A percentile compares a stretch with the other conserved stretches of the same genome.
Conservation (phyloP, 2,888 invertebrate genomes). For the Dynastes hyllus region DNA sequence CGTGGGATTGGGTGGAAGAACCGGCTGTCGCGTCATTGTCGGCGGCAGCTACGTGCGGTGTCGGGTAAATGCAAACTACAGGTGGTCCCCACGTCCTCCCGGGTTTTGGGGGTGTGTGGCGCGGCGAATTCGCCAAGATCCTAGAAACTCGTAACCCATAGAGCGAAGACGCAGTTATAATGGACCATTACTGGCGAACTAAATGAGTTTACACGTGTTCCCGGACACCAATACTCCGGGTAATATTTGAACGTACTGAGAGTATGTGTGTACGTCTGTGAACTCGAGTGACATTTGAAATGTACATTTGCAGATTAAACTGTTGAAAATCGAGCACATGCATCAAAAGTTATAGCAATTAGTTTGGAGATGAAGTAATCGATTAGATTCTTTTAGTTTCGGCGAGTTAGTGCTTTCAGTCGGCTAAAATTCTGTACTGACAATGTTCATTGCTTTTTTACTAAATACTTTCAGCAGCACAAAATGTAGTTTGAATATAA, state of each 20-base stretch:
- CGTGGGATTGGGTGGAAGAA: constrained; percentile 23
- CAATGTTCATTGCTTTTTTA: too few relatives aligned
- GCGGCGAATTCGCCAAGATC: constrained; percentile 28
- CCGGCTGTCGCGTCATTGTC: constrained; percentile 27
- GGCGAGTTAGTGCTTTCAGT: too few relatives aligned
- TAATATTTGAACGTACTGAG: constrained; percentile 4
- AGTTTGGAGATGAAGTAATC: too few relatives aligned
- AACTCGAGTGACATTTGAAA: background rate
- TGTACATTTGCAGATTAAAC: background rate
- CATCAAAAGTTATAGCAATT: too few relatives aligned
- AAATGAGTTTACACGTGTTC: constrained; percentile 63
- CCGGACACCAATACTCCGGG: background rate
- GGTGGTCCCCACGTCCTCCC: constrained; percentile 53
- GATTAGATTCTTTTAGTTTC: too few relatives aligned
- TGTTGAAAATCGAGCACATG: background rate
- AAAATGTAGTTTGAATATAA: too few relatives aligned
- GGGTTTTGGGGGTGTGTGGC: constrained; percentile 20
- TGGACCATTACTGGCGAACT: constrained; percentile 61
- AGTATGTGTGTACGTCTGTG: background rate
- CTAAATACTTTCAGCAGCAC: too few relatives aligned
- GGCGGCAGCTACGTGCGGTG: constrained; percentile 32
- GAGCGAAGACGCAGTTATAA: constrained; percentile 59
- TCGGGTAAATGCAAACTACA: constrained; percentile 57
- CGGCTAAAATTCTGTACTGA: too few relatives aligned
- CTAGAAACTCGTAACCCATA: constrained; percentile 37